Evolutionary conservation across 2,888 invertebrate genomes (phyloP), one percentile per base, ranked within the genome.

Genomic region (Melitaea athalia): DNA sequence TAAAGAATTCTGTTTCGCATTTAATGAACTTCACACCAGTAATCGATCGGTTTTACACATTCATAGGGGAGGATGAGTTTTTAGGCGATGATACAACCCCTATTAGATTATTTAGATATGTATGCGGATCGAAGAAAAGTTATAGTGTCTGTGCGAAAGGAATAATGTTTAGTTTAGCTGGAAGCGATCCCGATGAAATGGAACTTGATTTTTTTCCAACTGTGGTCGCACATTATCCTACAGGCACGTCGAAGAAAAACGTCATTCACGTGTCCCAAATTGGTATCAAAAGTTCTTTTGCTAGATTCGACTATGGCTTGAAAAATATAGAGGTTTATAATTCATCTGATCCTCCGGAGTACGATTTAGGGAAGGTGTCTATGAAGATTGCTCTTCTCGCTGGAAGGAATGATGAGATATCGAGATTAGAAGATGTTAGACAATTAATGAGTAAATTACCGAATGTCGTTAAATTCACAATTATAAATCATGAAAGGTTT

Each of bases 381-480:
- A 82, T 80, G 79, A 78, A 73, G 38, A 70, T 79, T 12, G 82
- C 80, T 17, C 73, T 95, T 12, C 87, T 93, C 68, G 93, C 87
- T 69, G 93, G 93, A 10, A 82, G 79, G 2, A 92, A 93, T 52
- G 95, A 95, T 74, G 90, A 87, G 79, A 73, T 95, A 17, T 88
- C 94, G 0, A 74, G 77, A 0, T 5, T 82, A 8, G 63, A 75
- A 47, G 82, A 84, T 63, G 79, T 80, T 0, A 68, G 72, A 2
- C 64, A 72, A 11, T 65, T 81, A 12, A 72, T 74, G 17, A 68
- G 70, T 14, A 61, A 59, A 5, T 69, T 86, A 11, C 79, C 81
- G 0, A 84, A 84, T 71, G 79, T 82, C 2, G 75, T 79, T 1
- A 71, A 78, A 3, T 82, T 79, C 60, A 70, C 72, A 3, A 62